Evolutionary conservation across 2,888 invertebrate species (phyloP).

Genomic region (Nipponacmea schrenckii): DNA sequence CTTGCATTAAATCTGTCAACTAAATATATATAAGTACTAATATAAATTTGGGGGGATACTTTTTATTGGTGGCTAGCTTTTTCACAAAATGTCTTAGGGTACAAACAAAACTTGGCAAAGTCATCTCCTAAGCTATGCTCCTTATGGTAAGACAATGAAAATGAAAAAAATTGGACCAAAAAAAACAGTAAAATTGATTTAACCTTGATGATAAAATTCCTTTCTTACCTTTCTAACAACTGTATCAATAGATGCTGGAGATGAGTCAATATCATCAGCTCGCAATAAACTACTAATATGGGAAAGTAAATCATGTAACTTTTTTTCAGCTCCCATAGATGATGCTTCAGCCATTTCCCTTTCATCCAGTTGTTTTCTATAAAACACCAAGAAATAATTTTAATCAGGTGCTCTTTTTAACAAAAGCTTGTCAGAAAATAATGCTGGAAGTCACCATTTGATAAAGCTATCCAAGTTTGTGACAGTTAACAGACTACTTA

Average conservation of each 20-base stretch:
- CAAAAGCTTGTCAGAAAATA: background rate
- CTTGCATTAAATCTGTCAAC: conserved; percentile 60
- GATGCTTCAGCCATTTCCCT: conserved; percentile 52
- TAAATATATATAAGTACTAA: conserved; percentile 38
- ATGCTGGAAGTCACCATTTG: no score
- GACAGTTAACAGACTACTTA: no score
- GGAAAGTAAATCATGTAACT: conserved; percentile 44
- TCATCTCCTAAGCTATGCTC: no score
- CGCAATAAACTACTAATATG: conserved; percentile 47
- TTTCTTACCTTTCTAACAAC: conserved; percentile 42
- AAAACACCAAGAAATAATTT: conserved; percentile 11
- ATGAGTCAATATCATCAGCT: conserved; percentile 34
- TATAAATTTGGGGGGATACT: background rate
- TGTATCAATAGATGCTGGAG: conserved; percentile 39
- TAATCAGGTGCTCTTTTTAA: background rate
- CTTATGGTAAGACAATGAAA: no score
- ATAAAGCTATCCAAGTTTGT: no score
- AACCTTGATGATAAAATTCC: no score
- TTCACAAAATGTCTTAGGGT: no score
- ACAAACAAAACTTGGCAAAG: no score
- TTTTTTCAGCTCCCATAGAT: conserved; percentile 42
- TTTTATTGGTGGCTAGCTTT: no score
- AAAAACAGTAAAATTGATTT: background rate
- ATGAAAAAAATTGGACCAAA: no score
- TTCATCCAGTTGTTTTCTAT: conserved; percentile 56